These are phyloP conservation scores for Machimus rusticus DNA, from an alignment of 2,888 invertebrate genomes.

Conservation along the genomic window DNA sequence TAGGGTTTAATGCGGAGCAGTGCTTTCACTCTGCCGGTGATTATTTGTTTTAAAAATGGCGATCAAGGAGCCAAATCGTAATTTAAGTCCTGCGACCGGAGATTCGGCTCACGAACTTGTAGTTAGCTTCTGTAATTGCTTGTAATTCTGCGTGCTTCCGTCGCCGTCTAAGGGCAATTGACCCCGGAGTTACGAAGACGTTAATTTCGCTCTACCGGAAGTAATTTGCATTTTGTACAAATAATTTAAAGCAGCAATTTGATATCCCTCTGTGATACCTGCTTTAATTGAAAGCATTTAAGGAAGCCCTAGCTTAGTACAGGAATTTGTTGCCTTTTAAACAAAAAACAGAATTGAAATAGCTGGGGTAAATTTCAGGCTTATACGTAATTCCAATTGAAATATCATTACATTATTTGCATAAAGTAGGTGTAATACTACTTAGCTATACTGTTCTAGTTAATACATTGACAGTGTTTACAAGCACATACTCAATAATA, in stretches of 20 bases:
- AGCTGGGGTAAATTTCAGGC: neutral
- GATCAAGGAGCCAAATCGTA: constrained; percentile 12
- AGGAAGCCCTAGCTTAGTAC: neutral
- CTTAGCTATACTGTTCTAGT: too few species aligned
- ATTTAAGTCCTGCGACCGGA: neutral
- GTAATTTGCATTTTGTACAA: neutral
- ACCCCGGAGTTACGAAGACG: neutral
- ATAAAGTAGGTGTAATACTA: too few species aligned
- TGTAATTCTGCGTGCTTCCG: neutral
- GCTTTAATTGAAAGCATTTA: neutral
- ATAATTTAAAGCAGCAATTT: neutral
- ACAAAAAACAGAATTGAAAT: neutral
- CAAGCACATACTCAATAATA: too few species aligned
- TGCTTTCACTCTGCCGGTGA: neutral
- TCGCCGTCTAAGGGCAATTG: neutral
- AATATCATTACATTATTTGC: neutral
- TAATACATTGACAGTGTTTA: too few species aligned
- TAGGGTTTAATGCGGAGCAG: neutral
- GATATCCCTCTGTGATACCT: neutral
- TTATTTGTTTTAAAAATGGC: constrained; percentile 23
- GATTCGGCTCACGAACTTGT: constrained; percentile 7
- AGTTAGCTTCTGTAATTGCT: neutral
- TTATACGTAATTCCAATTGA: neutral
- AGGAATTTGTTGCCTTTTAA: neutral
- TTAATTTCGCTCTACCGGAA: neutral